Evolutionary conservation across 2,888 invertebrate species (phyloP), one percentile per base, ranked within the genome.

Genomic region (Mimachlamys varia): DNA sequence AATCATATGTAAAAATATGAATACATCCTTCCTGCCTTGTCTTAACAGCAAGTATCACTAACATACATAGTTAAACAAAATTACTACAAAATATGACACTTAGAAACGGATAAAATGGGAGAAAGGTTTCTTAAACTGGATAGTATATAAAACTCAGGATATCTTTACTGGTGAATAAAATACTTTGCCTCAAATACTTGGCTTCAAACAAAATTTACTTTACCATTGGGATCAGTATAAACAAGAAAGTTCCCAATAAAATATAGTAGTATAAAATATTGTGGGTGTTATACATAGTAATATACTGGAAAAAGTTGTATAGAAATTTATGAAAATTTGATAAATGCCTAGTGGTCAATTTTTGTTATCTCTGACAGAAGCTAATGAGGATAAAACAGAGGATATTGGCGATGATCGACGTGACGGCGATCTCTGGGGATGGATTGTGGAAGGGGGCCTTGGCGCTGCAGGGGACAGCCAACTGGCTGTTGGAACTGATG

Each of bases 391-490:
- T 76, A 76, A 76, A 76, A 76, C 76, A 62, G n/a, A 62, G 62
- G n/a, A 62, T 0, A n/a, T 62, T 76, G 33, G 76, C 27, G 33
- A 76, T 76, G 76, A 76, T 76, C 13, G 76, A 76, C 76, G 15
- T 76, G 27, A 27, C 76, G 0, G 33, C 33, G 76, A 76, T 76
- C 76, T 17, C 76, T 10, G 76, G 12, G 76, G 76, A 76, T 76
- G 76, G 76, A 76, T 33, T 76, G 27, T 76, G 33, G 76, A 76
- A 76, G 7, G 76, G 76, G 10, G 76, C 76, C 33, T 76, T 76
- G 76, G 90, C 88, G 88, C 88, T 62, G 87, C 90, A 90, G 15
- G 90, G 90, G 38, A 88, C 90, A 1, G 37, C 38, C 49, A 50
- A 19, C 19, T 58, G 55, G 7, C 38, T 44, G 87, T 90, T 88